These are phyloP conservation scores for Acanthopagrus latus DNA, from an alignment of 2,797 vertebrate genomes.

Conservation along the genomic window DNA sequence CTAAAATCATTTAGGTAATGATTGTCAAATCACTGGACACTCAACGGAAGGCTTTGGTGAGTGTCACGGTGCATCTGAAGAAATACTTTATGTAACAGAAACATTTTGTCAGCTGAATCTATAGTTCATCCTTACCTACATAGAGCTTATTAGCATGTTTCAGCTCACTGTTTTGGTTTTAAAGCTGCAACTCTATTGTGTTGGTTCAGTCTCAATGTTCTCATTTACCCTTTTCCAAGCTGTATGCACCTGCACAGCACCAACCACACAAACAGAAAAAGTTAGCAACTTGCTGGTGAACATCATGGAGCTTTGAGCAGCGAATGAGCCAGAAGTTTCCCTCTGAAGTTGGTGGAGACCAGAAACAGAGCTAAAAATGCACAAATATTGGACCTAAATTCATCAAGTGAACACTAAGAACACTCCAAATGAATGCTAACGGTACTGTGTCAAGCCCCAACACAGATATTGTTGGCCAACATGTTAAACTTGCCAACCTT, in stretches of 20 bases:
- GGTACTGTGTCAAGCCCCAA: no score
- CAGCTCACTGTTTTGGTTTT: neutral
- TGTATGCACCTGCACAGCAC: neutral
- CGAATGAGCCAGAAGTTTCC: neutral
- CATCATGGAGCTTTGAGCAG: neutral
- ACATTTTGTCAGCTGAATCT: neutral
- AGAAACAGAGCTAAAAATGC: neutral
- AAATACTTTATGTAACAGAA: neutral
- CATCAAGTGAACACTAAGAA: neutral
- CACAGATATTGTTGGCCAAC: neutral
- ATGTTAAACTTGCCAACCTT: neutral
- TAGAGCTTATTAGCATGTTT: neutral
- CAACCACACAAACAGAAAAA: neutral
- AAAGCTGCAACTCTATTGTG: neutral
- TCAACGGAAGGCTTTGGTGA: neutral
- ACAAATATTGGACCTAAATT: neutral
- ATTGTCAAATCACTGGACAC: slow-evolving; percentile 4
- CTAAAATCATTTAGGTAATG: neutral
- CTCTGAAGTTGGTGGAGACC: neutral
- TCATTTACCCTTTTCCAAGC: neutral
- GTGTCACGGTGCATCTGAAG: neutral
- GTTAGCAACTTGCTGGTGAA: neutral
- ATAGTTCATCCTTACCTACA: no score
- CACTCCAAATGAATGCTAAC: neutral
- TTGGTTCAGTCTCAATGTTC: neutral